These are phyloP conservation scores for Spodoptera picta DNA, from an alignment of 2,888 invertebrate species.

Conservation along the genomic window DNA sequence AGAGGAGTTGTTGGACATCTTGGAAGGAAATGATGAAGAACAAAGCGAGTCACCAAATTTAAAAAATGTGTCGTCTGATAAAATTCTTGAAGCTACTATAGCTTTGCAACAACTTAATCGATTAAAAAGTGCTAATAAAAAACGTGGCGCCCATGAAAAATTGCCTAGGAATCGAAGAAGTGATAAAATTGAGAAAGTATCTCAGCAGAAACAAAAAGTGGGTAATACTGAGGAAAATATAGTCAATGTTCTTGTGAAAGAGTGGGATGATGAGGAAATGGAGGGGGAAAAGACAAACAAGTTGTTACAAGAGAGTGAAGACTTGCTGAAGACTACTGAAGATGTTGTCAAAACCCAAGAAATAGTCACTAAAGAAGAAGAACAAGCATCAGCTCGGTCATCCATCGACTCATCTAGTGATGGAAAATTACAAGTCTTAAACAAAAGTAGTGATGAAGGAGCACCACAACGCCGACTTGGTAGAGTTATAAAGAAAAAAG, in stretches of 20 bases:
- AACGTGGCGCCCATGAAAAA: slow-evolving; percentile 46
- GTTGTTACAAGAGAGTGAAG: slow-evolving; percentile 58
- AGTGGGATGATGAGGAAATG: slow-evolving; percentile 85
- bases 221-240: slow-evolving; percentile 70
- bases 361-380: slow-evolving; percentile 53
- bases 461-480: slow-evolving; percentile 79
- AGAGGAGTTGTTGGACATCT: slow-evolving; percentile 82
- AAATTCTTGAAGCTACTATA: slow-evolving; percentile 72
- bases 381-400: slow-evolving; percentile 56
- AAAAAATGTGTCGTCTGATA: slow-evolving; percentile 49
- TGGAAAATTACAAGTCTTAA: slow-evolving; percentile 59
- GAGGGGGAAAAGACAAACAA: slow-evolving; percentile 62
- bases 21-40: slow-evolving; percentile 80
- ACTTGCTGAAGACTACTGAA: slow-evolving; percentile 51
- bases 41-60: slow-evolving; percentile 51
- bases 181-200: slow-evolving; percentile 28
- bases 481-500: slow-evolving; percentile 91
- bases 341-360: slow-evolving; percentile 58
- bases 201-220: slow-evolving; percentile 12
- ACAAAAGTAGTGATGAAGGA: slow-evolving; percentile 72
- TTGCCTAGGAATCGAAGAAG: slow-evolving; percentile 40
- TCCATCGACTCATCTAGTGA: slow-evolving; percentile 69
- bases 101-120: slow-evolving; percentile 79
- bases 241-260: slow-evolving; percentile 87
- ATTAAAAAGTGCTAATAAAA: slow-evolving; percentile 63